Conservation (phyloP, 2,113 vertebrate species). For the Dendropsophus ebraccatus region DNA sequence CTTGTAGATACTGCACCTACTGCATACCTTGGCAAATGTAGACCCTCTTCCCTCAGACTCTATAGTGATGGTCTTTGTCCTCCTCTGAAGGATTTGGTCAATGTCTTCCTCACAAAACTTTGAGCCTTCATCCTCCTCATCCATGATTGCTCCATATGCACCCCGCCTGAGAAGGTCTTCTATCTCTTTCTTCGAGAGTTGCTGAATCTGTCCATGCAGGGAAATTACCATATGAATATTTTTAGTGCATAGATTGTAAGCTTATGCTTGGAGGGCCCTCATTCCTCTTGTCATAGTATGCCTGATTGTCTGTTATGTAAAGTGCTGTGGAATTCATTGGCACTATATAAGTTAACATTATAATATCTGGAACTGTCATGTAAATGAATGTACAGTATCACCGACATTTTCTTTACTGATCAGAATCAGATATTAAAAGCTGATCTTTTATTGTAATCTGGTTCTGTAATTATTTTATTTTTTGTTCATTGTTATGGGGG, state of each 20-base stretch:
- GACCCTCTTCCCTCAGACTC: slow-evolving; percentile 97
- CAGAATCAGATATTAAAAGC: too few relatives aligned
- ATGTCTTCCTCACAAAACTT: slow-evolving; percentile 99
- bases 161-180: slow-evolving; percentile 94
- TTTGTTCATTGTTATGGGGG: too few relatives aligned
- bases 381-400: too few relatives aligned
- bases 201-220: slow-evolving; percentile 77
- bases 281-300: too few relatives aligned
- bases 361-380: too few relatives aligned
- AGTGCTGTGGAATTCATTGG: too few relatives aligned
- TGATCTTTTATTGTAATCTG: too few relatives aligned
- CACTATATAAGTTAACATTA: too few relatives aligned
- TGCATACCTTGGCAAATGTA: slow-evolving; percentile 93
- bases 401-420: too few relatives aligned
- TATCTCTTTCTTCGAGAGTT: slow-evolving; percentile 98
- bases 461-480: too few relatives aligned
- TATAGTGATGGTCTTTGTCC: slow-evolving; percentile 97
- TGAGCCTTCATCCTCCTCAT: slow-evolving; percentile 97
- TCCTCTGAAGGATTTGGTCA: slow-evolving; percentile 94
- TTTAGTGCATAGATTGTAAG: background rate
- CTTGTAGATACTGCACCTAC: background rate
- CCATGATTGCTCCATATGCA: slow-evolving; percentile 98
- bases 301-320: too few relatives aligned
- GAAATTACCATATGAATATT: background rate
- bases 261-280: too few relatives aligned